phyloP scores from a whole-genome alignment of 1,140 invertebrate genomes.

The Halictus rubicundus region DNA sequence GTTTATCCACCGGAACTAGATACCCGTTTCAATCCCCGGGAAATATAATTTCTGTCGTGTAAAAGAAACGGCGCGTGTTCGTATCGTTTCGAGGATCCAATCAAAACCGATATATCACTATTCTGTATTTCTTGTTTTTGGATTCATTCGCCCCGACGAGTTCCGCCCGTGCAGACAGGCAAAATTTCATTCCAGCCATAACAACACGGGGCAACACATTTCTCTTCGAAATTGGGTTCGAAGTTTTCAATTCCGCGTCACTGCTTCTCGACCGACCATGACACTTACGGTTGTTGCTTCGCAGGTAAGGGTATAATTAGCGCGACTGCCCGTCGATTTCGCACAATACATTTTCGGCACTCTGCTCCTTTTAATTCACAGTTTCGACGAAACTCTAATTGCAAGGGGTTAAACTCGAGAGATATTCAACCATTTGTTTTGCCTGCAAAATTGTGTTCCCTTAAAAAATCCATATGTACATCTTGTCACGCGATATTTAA shows the following conservation, averaged over 20 bases:
- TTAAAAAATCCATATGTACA: too few species aligned
- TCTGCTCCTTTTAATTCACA: background rate
- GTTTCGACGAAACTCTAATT: too few species aligned
- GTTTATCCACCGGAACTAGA: background rate
- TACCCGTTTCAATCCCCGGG: background rate
- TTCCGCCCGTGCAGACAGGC: background rate
- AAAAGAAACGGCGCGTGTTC: background rate
- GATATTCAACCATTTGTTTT: too few species aligned
- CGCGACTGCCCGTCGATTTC: background rate
- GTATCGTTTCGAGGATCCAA: slow-evolving; percentile 5
- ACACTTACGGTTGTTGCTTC: background rate
- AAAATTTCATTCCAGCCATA: slow-evolving; percentile 18
- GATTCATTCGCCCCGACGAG: slow-evolving; percentile 3
- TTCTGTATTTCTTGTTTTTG: slow-evolving; percentile 11
- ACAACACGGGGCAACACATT: background rate
- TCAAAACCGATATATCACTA: slow-evolving; percentile 18
- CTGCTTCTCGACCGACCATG: background rate
- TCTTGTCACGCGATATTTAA: too few species aligned
- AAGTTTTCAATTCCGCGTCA: slow-evolving; percentile 30
- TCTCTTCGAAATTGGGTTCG: slow-evolving; percentile 10
- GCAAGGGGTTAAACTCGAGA: too few species aligned
- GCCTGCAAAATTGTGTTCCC: too few species aligned
- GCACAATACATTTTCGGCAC: background rate
- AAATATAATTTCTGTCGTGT: background rate
- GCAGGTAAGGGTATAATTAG: background rate